phyloP scores from a whole-genome alignment of 2,113 vertebrate species.

The Vombatus ursinus region DNA sequence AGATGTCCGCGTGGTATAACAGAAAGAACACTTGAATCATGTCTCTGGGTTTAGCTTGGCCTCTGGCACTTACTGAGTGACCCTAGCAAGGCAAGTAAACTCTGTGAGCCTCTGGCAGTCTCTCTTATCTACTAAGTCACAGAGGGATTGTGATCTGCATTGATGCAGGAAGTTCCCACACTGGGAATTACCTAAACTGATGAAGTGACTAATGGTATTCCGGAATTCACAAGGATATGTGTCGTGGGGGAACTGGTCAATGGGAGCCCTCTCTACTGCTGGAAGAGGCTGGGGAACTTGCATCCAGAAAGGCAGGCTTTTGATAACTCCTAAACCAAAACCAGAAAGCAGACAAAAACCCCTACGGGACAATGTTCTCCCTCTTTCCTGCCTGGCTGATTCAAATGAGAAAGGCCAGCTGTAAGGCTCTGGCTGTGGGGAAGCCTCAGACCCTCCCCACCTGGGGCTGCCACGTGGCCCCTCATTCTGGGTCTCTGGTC shows the following conservation, averaged over 20 bases:
- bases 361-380: not conserved
- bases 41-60: not conserved
- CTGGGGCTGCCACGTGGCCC: not conserved
- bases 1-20: not conserved
- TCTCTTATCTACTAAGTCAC: not conserved
- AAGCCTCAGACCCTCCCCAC: not conserved
- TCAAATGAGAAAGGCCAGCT: not conserved
- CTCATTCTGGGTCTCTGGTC: not conserved
- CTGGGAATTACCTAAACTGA: not conserved
- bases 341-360: not conserved
- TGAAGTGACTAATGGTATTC: not conserved
- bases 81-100: not conserved
- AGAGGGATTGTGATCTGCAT: not conserved
- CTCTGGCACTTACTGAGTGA: not conserved
- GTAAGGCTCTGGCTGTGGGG: not conserved
- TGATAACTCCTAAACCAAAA: not conserved
- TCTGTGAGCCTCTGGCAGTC: not conserved
- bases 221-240: not conserved
- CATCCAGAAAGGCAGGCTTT: not conserved
- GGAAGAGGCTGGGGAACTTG: not conserved
- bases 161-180: not conserved
- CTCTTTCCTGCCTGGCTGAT: not conserved
- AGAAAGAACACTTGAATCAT: not conserved
- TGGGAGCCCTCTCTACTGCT: not conserved
- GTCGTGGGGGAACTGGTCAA: not conserved